Evolutionary conservation across 2,888 invertebrate genomes (phyloP), one percentile per base, ranked within the genome.

Genomic region (Silvanus unidentatus): DNA sequence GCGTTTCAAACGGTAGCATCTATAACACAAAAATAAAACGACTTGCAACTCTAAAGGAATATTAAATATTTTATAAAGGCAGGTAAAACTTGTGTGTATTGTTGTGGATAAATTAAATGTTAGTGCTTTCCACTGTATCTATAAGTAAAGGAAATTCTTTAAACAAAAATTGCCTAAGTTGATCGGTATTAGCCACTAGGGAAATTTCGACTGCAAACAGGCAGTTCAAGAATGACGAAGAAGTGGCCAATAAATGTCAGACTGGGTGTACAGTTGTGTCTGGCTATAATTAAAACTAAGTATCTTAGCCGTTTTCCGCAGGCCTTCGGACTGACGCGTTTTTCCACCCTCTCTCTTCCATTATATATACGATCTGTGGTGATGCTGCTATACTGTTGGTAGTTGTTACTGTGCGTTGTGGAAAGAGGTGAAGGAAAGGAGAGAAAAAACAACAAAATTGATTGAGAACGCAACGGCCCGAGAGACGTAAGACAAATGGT

Each of bases 271-370:
- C 55, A 55, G 58, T 58, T 58, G 57, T 57, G 62, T 63, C 64
- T 65, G 59, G 63, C 60, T 62, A 65, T 67, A 68, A 68, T 68
- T 67, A 68, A 66, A 68, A 67, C 65, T 64, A 67, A 68, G 68
- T 66, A 64, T 66, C 67, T 60, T 57, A 52, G 57, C 58, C 47
- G 59, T 52, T 60, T 59, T 54, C 58, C 55, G 49, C 51, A 55
- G 54, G 54, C 52, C 49, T 49, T 49, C 46, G 50, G 48, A 48
- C 52, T 53, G 51, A 48, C 57, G 55, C 53, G 46, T 48, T 43
- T 42, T 40, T 41, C 42, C 32, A 32, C 32, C 22, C 22, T 22
- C 22, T 22, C 8, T 22, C 22, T 22, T 22, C 22, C 8, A 22
- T 5, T 8, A 22, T 22, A 22, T 22, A 22, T 8, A 22, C 4